Base-by-base conservation (phyloP, 2,797 vertebrate genomes). In the Serranus cabrilla region DNA sequence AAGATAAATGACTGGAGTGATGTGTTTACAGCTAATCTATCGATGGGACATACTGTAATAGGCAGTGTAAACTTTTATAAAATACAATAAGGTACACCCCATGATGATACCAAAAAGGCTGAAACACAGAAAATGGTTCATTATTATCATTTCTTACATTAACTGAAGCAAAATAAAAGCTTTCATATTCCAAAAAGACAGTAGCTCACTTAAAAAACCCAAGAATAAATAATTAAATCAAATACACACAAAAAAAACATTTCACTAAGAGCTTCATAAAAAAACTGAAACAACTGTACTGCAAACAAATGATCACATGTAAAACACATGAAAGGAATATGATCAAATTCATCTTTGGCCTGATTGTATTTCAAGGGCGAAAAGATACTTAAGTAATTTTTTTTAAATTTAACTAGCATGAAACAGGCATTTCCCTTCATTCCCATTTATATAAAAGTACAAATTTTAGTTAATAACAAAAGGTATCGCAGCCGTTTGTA, bases 181-280 rank as follows among this genome's bases (percentile, higher is more conserved):
- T 68, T 57, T 62, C 14, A 69, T 61, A 2, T 27, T 56, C 54
- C 43, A 49, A 63, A 65, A 69, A 61, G 16, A 76, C 59, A 80
- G 62, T 39, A 74, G 65, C 56, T 40, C 40, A 52, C 31, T 21
- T 31, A 14, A 20, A 52, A 39, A 40, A 14, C 74, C 72, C 66
- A 61, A 78, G 37, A 87, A 93, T 84, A 89, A 91, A 91, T 92
- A 87, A 11, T 13, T 69, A 21, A 1, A 83, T 57, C 58, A 64
- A 81, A 87, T 1, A 46, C 70, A 72, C 59, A 93, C 23, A 67
- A 27, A 87, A 93, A 84, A 86, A 86, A 63, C 27, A 89, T 75
- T 64, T 56, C 11, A n/a, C 10, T 7, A 83, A 82, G 71, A 84
- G 59, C 67, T 83, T 80, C 10, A 49, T 10, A 23, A 46, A 46